A percentile compares a stretch with the other conserved stretches of the same genome.
phyloP scores from a whole-genome alignment of 2,113 vertebrate genomes.

The Ailuropoda melanoleuca region DNA sequence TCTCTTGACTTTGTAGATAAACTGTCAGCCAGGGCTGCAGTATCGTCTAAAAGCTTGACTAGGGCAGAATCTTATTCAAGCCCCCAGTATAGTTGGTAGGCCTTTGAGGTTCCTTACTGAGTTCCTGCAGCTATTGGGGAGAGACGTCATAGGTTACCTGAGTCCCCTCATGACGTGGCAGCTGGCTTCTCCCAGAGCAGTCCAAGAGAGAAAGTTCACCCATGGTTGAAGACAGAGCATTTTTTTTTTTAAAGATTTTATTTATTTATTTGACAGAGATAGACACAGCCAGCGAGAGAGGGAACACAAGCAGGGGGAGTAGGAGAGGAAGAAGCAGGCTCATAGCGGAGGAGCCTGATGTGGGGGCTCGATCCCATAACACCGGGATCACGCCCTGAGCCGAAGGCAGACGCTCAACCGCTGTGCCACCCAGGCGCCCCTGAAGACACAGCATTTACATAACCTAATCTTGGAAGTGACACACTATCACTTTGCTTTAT shows the following conservation, averaged over 20 bases:
- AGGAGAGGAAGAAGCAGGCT: too few species aligned
- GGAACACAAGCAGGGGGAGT: too few species aligned
- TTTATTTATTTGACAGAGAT: too few species aligned
- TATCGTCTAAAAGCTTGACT: neutral
- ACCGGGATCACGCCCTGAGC: too few species aligned
- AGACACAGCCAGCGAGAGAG: too few species aligned
- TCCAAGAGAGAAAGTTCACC: neutral
- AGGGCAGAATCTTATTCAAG: neutral
- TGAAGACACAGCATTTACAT: neutral
- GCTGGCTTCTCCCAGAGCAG: neutral
- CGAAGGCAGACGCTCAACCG: too few species aligned
- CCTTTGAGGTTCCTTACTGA: neutral
- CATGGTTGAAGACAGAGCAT: neutral
- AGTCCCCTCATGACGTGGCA: neutral
- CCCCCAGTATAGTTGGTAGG: neutral
- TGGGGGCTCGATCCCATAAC: too few species aligned
- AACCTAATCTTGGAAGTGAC: neutral
- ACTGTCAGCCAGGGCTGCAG: neutral
- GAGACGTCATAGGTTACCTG: neutral
- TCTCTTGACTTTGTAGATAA: neutral
- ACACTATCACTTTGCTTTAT: neutral
- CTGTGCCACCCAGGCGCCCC: too few species aligned
- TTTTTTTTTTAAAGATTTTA: too few species aligned
- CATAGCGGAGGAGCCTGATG: too few species aligned
- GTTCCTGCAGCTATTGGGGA: neutral